Conservation (phyloP, 1,140 invertebrate species). For the Atta colombica region DNA sequence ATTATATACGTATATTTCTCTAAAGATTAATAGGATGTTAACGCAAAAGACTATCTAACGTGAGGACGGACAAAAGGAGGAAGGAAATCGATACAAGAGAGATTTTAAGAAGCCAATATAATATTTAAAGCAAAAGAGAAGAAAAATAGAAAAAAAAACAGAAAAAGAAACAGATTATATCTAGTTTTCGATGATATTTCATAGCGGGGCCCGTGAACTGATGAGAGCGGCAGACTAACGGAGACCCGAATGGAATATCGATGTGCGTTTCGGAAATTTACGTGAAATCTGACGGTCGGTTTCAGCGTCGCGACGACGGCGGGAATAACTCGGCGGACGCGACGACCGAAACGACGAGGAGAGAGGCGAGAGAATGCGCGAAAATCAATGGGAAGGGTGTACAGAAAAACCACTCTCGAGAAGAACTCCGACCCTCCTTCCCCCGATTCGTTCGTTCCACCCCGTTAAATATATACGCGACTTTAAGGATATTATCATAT, state of each 20-base stretch:
- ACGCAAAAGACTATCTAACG: conserved; percentile 64
- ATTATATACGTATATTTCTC: conserved; percentile 72
- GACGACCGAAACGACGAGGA: conserved; percentile 34
- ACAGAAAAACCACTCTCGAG: conserved; percentile 19
- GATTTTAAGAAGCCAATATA: conserved; percentile 48
- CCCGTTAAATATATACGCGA: conserved; percentile 44
- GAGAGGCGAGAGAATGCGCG: conserved; percentile 36
- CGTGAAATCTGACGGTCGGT: conserved; percentile 16
- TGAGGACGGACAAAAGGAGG: conserved; percentile 30
- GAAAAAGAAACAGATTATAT: conserved; percentile 56
- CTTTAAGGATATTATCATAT: conserved; percentile 43
- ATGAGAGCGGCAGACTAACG: conserved; percentile 20
- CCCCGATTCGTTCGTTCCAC: conserved; percentile 55
- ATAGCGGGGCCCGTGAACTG: conserved; percentile 49
- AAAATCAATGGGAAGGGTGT: conserved; percentile 53
- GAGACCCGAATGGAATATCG: conserved; percentile 33
- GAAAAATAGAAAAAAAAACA: conserved; percentile 36
- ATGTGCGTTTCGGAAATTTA: conserved; percentile 19
- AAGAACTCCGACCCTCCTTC: conserved; percentile 24
- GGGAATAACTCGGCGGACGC: conserved; percentile 40
- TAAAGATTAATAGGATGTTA: conserved; percentile 67
- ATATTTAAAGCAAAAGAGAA: conserved; percentile 39
- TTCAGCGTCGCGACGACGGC: conserved; percentile 44
- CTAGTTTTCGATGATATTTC: conserved; percentile 69
- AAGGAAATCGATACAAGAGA: conserved; percentile 34